Evolutionary conservation across 2,113 vertebrate species (phyloP).

Genomic region (Oncorhynchus gorbuscha): DNA sequence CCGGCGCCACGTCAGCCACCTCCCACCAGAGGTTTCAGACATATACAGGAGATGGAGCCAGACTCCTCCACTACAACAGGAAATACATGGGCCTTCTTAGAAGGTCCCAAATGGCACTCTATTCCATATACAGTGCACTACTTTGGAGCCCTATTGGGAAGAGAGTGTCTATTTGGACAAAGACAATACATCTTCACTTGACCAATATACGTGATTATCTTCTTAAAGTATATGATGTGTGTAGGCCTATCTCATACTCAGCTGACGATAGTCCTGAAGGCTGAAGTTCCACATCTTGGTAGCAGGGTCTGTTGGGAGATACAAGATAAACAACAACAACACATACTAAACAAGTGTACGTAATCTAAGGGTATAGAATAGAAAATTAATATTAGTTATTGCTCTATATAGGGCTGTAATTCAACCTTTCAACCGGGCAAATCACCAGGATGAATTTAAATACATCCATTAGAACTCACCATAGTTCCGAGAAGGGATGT

Average conservation of each 20-base stretch:
- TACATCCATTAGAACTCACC: conserved; percentile 71
- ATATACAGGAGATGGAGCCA: conserved; percentile 70
- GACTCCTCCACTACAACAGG: conserved; percentile 75
- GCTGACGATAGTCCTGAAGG: conserved; percentile 78
- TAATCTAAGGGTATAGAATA: too few species aligned
- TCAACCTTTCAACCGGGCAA: neutral
- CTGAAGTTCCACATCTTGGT: conserved; percentile 91
- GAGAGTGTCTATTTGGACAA: too few species aligned
- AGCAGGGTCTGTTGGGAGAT: conserved; percentile 74
- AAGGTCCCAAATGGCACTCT: too few species aligned
- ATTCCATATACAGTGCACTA: too few species aligned
- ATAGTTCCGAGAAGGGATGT: conserved; percentile 84
- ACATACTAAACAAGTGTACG: too few species aligned
- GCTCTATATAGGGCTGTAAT: neutral
- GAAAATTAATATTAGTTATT: too few species aligned
- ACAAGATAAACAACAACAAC: neutral
- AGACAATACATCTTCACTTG: too few species aligned
- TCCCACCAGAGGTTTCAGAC: conserved; percentile 78
- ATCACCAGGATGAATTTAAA: neutral
- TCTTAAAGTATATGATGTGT: neutral
- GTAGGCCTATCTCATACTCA: conserved; percentile 78
- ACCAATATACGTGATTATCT: neutral
- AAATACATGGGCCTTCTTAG: too few species aligned
- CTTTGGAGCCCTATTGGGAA: too few species aligned
- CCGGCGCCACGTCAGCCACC: conserved; percentile 38